Base-by-base conservation (phyloP, 1,140 invertebrate species). In the Magallana angulata region DNA sequence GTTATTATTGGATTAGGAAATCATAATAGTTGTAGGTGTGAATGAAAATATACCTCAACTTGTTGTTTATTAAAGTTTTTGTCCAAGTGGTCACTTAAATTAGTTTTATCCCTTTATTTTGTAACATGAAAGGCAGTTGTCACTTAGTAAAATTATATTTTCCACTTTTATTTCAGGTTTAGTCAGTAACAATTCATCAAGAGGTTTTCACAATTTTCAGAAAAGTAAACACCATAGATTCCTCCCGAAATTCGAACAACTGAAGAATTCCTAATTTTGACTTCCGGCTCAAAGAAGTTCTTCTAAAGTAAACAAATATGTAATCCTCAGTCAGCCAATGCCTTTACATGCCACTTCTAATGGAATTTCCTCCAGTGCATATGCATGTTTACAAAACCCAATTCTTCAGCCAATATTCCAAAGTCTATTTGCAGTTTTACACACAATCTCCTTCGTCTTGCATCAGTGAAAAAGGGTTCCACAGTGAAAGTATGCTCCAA, bases 281-380 rank as follows among this genome's bases (percentile, higher is more conserved):
- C 68, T 76, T 76, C 68, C 68, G 24, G 68, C 24, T 76, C 7
- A 12, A 9, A 62, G n/a, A 62, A n/a, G 14, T 62, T 62, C n/a
- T 6, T 18, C 24, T 76, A 30, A 30, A 30, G 68, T 76, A 76
- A 76, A 76, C 68, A 76, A 76, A 76, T 76, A 76, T 76, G 68
- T 76, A 76, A 76, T 76, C 68, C 14, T 11, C 24, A 30, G 68
- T 76, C 68, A 76, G 24, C 24, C 24, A 76, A 30, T 11, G 68
- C 24, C 68, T 76, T 76, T 76, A 30, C 24, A 36, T 36, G 68
- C 68, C 24, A 24, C 68, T 76, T 9, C 36, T 76, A 24, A 76
- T 76, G 68, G 68, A 76, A 76, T 36, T 30, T 30, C 8, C 60
- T n/a, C 68, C 68, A 76, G 36, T 18, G 24, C 68, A 76, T 48